phyloP scores from a whole-genome alignment of 2,113 vertebrate species.

The Toxotes chatareus region DNA sequence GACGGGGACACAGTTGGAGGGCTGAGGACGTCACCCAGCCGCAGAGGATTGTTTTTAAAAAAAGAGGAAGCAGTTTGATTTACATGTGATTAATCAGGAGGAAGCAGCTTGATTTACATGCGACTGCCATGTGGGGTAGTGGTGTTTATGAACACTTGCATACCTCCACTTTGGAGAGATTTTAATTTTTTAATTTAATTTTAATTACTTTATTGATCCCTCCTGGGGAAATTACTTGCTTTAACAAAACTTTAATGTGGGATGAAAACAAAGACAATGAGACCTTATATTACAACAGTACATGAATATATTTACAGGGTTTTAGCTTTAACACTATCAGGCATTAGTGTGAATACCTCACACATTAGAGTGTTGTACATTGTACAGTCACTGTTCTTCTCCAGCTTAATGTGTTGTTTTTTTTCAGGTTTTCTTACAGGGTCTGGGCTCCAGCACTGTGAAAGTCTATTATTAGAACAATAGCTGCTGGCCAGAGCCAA shows the following conservation, averaged over 20 bases:
- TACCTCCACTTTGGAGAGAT: background rate
- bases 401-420: background rate
- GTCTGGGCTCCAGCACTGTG: conserved; percentile 11
- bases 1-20: conserved; percentile 17
- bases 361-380: background rate
- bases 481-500: conserved; percentile 34
- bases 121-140: background rate
- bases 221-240: background rate
- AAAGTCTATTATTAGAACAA: conserved; percentile 55
- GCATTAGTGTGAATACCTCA: background rate
- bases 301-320: too few relatives aligned
- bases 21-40: conserved; percentile 10
- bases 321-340: background rate
- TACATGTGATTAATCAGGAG: conserved; percentile 32
- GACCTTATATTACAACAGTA: too few relatives aligned
- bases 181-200: too few relatives aligned
- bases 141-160: conserved; percentile 4
- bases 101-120: conserved; percentile 27
- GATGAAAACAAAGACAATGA: background rate
- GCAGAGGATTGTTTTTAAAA: conserved; percentile 21
- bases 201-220: too few relatives aligned
- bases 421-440: background rate
- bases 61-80: conserved; percentile 58
- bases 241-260: background rate
- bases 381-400: background rate